phyloP scores from a whole-genome alignment of 2,797 vertebrate genomes.

The Argyrosomus regius region DNA sequence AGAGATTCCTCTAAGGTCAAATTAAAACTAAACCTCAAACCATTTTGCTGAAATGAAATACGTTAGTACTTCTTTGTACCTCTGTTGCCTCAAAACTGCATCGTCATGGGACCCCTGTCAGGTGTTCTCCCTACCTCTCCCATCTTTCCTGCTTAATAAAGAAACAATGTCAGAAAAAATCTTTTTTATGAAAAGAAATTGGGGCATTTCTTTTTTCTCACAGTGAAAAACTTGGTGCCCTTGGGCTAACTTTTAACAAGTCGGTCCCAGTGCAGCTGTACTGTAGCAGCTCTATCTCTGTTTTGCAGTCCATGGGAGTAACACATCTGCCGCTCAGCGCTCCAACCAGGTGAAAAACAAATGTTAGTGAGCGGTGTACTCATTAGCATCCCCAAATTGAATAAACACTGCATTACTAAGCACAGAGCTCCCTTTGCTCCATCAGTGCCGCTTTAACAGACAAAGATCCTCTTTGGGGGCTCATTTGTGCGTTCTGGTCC shows the following conservation, averaged over 20 bases:
- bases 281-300: slow-evolving; percentile 10
- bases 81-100: not conserved
- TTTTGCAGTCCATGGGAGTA: not conserved
- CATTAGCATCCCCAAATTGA: slow-evolving; percentile 29
- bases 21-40: no score
- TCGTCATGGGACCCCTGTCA: not conserved
- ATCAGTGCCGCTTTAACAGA: not conserved
- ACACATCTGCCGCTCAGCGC: not conserved
- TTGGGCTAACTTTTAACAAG: slow-evolving; percentile 33
- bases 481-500: not conserved
- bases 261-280: slow-evolving; percentile 12
- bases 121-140: not conserved
- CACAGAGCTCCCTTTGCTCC: not conserved
- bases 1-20: no score
- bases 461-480: not conserved
- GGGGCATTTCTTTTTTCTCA: not conserved
- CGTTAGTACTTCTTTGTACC: not conserved
- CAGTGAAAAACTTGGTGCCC: not conserved
- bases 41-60: not conserved
- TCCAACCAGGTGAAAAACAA: slow-evolving; percentile 31
- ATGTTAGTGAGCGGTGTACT: slow-evolving; percentile 2
- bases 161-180: not conserved
- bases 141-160: not conserved
- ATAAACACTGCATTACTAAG: slow-evolving; percentile 21
- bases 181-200: slow-evolving; percentile 17